phyloP scores from a whole-genome alignment of 1,140 invertebrate species.

The Heterodera schachtii region DNA sequence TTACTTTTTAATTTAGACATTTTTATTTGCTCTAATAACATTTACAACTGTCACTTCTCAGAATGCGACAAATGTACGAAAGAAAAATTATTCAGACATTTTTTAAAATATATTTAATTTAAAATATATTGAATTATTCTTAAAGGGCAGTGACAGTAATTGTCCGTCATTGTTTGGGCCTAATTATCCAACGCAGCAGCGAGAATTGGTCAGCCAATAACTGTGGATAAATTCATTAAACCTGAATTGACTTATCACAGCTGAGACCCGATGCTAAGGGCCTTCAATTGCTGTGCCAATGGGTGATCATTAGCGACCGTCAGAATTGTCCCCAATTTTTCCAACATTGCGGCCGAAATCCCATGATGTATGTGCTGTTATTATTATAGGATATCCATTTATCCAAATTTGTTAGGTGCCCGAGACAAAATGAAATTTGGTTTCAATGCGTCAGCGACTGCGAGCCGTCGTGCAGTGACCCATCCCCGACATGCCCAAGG shows the following conservation, averaged over 20 bases:
- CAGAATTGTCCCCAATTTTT: conserved; percentile 11
- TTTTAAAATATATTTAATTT: no score
- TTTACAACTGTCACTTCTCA: not conserved
- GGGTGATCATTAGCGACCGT: conserved; percentile 6
- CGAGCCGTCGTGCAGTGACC: conserved; percentile 3
- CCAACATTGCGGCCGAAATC: conserved; percentile 1
- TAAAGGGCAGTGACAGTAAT: not conserved
- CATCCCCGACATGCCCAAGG: not conserved
- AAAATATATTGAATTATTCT: not conserved
- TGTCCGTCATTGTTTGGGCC: not conserved
- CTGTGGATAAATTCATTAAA: not conserved
- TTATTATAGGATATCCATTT: not conserved
- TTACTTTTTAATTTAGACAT: not conserved
- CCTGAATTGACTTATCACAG: not conserved
- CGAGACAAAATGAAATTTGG: conserved; percentile 5
- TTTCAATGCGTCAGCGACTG: not conserved
- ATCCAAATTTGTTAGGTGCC: not conserved
- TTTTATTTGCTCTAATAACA: not conserved
- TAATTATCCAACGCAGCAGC: not conserved
- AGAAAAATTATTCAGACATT: not conserved
- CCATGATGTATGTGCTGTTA: not conserved
- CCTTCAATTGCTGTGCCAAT: not conserved
- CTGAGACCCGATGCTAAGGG: not conserved
- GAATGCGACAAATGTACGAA: not conserved
- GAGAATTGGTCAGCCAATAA: not conserved